phyloP scores from a whole-genome alignment of 2,113 vertebrate genomes.

The Tympanuchus pallidicinctus region DNA sequence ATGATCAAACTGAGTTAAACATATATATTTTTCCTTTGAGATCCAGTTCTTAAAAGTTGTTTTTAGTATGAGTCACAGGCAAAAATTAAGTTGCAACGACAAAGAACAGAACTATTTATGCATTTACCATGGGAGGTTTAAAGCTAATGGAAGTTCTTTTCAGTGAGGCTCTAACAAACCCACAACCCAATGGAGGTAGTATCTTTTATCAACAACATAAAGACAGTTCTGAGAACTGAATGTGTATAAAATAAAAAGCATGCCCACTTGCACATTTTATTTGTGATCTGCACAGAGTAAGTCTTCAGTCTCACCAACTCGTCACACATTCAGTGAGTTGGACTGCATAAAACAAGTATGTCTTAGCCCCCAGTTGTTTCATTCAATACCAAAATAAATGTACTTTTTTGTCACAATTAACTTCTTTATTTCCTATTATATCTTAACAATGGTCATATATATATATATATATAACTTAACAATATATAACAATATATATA shows the following conservation, averaged over 20 bases:
- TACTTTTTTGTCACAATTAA: neutral
- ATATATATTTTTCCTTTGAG: neutral
- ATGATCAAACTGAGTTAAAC: conserved; percentile 6
- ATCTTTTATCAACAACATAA: neutral
- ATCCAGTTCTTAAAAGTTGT: conserved; percentile 20
- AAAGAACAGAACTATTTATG: conserved; percentile 33
- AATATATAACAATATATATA: too few species aligned
- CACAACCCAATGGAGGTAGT: neutral
- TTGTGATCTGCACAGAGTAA: neutral
- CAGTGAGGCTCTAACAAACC: neutral
- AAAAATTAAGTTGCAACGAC: conserved; percentile 32
- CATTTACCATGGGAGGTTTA: conserved; percentile 16
- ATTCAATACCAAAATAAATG: neutral
- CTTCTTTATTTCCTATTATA: neutral
- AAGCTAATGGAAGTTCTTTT: conserved; percentile 20
- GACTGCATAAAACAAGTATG: neutral
- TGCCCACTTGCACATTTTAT: neutral
- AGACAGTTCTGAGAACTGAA: neutral
- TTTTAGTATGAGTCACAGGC: conserved; percentile 9
- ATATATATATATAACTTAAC: too few species aligned
- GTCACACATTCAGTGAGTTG: neutral
- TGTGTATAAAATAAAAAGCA: neutral
- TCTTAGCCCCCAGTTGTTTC: neutral
- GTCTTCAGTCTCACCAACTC: neutral
- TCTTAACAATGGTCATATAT: neutral